Evolutionary conservation across 2,797 vertebrate species (phyloP), one percentile per base, ranked within the genome.

Genomic region (Benthosema pterotum): DNA sequence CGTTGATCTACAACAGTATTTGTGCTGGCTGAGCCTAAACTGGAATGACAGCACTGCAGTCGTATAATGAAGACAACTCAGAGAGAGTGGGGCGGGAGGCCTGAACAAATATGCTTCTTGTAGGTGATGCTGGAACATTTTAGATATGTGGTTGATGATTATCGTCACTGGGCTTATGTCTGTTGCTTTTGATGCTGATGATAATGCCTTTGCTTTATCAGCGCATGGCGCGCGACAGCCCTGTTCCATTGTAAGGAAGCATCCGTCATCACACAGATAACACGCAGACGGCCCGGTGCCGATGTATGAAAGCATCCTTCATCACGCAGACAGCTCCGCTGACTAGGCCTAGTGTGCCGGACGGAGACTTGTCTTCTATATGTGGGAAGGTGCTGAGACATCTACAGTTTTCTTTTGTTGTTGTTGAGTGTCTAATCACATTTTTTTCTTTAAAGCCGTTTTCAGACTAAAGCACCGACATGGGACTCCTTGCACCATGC

Each of bases 11-110:
- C 65, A 48, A 51, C 65, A 48, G 64, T 69, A 42, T 17, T 56
- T 82, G 55, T 71, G 59, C 49, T 28, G 65, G 59, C 69, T 77
- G 80, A 85, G 64, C 64, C 71, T 83, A 82, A 90, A 85, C 65
- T 57, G 61, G 48, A 75, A 60, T 79, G 85, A 88, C 82, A 86
- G 75, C 32, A 78, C 47, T n/a, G 56, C 55, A 67, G 67, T 66
- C 45, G 51, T 55, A 71, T 80, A 84, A 88, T 86, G 72, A 84
- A 74, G 77, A 83, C 67, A 49, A 71, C 75, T 76, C 46, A 59
- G 60, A 77, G 72, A 65, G 32, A 38, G 32, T 2, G n/a, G n/a
- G n/a, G 32, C 2, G 32, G 11, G 32, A 38, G 32, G 2, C 32
- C 32, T 38, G 32, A 77, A 69, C 77, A 84, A 80, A 82, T 56